Evolutionary conservation across 1,140 invertebrate species (phyloP).

Genomic region (Caenorhabditis remanei): DNA sequence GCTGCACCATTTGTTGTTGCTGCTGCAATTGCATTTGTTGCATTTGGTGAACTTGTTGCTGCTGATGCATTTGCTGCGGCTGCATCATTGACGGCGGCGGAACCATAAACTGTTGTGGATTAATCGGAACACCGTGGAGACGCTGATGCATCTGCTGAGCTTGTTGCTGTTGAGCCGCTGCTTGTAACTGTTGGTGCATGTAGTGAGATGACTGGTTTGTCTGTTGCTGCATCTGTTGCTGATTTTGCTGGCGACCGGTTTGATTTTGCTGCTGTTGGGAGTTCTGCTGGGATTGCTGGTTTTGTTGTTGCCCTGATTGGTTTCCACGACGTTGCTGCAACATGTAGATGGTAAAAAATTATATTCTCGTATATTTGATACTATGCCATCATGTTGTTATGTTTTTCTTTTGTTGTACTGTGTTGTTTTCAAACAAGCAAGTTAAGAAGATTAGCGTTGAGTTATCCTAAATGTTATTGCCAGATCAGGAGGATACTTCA

Average conservation of each 20-base stretch:
- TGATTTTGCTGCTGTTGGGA: constrained; percentile 4
- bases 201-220: constrained; percentile 22
- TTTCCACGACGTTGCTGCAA: constrained; percentile 28
- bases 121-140: constrained; percentile 28
- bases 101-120: constrained; percentile 48
- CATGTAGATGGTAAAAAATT: not conserved
- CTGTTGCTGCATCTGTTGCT: constrained; percentile 42
- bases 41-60: constrained; percentile 34
- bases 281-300: constrained; percentile 12
- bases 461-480: too few species aligned
- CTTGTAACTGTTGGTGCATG: constrained; percentile 37
- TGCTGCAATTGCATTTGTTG: constrained; percentile 36
- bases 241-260: not conserved
- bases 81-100: constrained; percentile 31
- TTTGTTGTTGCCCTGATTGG: constrained; percentile 22
- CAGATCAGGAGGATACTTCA: too few species aligned
- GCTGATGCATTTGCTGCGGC: constrained; percentile 22
- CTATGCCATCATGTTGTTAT: too few species aligned
- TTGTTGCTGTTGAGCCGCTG: constrained; percentile 14
- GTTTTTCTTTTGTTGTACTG: too few species aligned
- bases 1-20: constrained; percentile 29
- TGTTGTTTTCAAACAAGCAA: too few species aligned
- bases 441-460: too few species aligned
- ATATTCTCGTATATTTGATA: too few species aligned
- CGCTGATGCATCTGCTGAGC: constrained; percentile 28